A percentile compares a stretch with the other conserved stretches of the same genome.
These are phyloP conservation scores for Bubo blakistoni DNA, from an alignment of 2,113 vertebrate genomes.

Conservation along the genomic window DNA sequence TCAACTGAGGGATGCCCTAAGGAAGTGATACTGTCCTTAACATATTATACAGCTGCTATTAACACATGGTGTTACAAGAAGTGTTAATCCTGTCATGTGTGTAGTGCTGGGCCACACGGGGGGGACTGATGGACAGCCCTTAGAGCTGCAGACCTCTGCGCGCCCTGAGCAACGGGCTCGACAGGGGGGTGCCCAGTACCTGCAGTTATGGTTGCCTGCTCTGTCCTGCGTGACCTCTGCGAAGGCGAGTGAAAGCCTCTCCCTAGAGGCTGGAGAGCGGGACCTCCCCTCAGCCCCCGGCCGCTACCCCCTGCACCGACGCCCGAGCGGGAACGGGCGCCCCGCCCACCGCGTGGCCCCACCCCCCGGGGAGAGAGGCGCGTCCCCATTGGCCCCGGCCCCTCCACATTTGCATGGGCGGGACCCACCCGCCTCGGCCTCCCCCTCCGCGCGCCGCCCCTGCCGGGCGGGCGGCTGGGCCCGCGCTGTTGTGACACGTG, in stretches of 20 bases:
- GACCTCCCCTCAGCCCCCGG: accelerated
- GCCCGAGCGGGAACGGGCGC: neutral
- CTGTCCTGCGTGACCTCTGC: accelerated
- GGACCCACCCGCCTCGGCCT: neutral
- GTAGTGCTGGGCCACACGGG: too few species aligned
- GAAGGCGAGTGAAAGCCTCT: accelerated
- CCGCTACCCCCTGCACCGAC: accelerated
- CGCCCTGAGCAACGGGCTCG: too few species aligned
- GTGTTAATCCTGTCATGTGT: accelerated
- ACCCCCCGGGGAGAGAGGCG: accelerated
- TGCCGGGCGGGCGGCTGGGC: neutral
- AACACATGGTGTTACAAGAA: accelerated
- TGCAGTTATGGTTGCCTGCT: accelerated
- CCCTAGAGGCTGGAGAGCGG: accelerated
- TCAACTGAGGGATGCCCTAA: too few species aligned
- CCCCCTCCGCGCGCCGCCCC: neutral
- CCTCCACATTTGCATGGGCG: neutral
- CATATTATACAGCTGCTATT: accelerated
- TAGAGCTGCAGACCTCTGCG: accelerated
- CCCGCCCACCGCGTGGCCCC: neutral
- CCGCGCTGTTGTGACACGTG: slow-evolving; percentile 49
- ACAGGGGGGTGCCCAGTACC: accelerated
- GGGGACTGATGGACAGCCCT: accelerated
- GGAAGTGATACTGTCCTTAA: neutral
- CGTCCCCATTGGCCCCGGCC: neutral